Evolutionary conservation across 2,113 vertebrate genomes (phyloP).

Genomic region (Leptosomus discolor): DNA sequence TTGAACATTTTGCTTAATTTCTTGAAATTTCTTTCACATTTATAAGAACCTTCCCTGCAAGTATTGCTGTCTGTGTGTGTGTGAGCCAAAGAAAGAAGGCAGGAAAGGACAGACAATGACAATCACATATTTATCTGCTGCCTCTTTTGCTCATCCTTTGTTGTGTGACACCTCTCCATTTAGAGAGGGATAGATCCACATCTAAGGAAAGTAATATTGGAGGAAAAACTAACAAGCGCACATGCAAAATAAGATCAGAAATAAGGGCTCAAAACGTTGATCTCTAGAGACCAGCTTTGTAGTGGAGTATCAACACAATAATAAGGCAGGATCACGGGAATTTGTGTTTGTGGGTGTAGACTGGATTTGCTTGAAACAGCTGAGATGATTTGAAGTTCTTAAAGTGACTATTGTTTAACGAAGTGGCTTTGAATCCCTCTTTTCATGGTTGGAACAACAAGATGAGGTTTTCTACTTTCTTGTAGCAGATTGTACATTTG

Average conservation of each 20-base stretch:
- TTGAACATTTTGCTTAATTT: neutral
- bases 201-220: neutral
- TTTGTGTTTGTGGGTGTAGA: neutral
- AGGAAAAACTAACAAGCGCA: neutral
- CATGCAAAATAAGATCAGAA: neutral
- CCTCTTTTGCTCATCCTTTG: rapidly evolving
- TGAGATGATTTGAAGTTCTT: neutral
- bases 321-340: neutral
- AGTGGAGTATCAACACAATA: neutral
- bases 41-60: neutral
- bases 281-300: neutral
- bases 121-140: neutral
- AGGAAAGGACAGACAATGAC: neutral
- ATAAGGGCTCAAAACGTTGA: neutral
- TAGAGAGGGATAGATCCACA: neutral
- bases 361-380: neutral
- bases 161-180: neutral
- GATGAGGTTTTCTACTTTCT: neutral
- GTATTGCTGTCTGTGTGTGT: neutral
- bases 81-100: neutral
- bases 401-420: neutral
- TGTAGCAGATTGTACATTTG: neutral
- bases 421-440: neutral
- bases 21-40: neutral
- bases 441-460: neutral